Base-by-base conservation (phyloP, 2,888 invertebrate genomes). In the Lepetodrilus schrolli region DNA sequence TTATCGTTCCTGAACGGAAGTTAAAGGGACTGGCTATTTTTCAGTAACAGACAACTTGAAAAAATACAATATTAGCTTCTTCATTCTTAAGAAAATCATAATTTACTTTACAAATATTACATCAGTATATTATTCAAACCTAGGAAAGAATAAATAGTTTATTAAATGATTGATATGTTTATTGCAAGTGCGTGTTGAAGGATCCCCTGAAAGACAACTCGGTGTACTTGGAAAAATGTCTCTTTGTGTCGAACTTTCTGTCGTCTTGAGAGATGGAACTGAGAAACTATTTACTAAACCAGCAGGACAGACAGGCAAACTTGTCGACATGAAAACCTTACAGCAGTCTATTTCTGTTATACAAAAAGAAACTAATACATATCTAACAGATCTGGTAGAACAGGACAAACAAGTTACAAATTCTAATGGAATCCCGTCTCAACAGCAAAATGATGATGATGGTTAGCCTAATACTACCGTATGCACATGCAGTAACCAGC, bases 331-430 rank as follows among this genome's bases (percentile, higher is more conserved):
- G 1, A 37, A 21, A 51, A 26, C 21, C 1, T 21, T 69, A 2
- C 69, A 69, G 20, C 20, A 74, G 8, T 74, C 74, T 23, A 23
- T 76, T 5, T 17, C n/a, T 38, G 66, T 68, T 17, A 34, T 76
- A 8, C 76, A 76, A 49, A 68, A 58, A 30, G 72, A 76, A 34
- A 51, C 51, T n/a, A 76, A 76, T 48, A 37, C 74, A 23, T 49
- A 43, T 1, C 49, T 76, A 17, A 76, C 76, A n/a, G 72, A 68
- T 10, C 17, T 72, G 2, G 72, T 76, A 7, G 68, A 76, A 51
- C 23, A 70, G 1, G 74, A 76, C 58, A 73, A 72, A 43, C 10
- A 13, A 47, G n/a, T n/a, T n/a, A n/a, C n/a, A n/a, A n/a, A n/a
- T n/a, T n/a, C n/a, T n/a, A n/a, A n/a, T n/a, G n/a, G n/a, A n/a